Conservation (phyloP, 2,888 invertebrate species). For the Melanostoma mellinum region DNA sequence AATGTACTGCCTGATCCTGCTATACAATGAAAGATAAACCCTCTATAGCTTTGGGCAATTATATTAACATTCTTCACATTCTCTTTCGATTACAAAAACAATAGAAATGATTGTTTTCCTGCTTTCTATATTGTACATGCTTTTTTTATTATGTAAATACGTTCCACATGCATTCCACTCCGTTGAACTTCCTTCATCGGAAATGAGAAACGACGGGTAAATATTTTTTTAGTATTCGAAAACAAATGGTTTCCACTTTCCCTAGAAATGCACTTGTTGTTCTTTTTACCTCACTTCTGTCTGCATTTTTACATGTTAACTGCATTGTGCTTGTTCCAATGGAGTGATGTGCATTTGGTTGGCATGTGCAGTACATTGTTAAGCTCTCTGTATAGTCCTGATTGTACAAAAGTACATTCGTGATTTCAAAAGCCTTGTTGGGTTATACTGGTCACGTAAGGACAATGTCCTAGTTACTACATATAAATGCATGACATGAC, state of each 20-base stretch:
- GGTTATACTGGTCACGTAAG: constrained; percentile 64
- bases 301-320: constrained; percentile 43
- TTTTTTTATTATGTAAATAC: constrained; percentile 31
- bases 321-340: constrained; percentile 44
- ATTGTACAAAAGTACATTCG: neutral
- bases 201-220: neutral
- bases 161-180: constrained; percentile 30
- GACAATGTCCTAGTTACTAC: constrained; percentile 71
- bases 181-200: constrained; percentile 2
- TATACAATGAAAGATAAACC: too few species aligned
- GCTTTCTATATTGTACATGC: constrained; percentile 13
- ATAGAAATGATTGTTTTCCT: constrained; percentile 14
- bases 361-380: constrained; percentile 20
- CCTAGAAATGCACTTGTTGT: constrained; percentile 60
- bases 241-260: constrained; percentile 50
- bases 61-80: constrained; percentile 5
- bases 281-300: constrained; percentile 14
- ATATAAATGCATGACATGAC: constrained; percentile 66
- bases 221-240: constrained; percentile 3
- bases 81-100: constrained; percentile 59
- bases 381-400: constrained; percentile 16
- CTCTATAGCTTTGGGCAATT: too few species aligned
- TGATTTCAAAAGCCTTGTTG: constrained; percentile 30
- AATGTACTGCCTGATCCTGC: too few species aligned
- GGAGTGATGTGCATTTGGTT: constrained; percentile 56